Evolutionary conservation across 2,888 invertebrate species (phyloP), one percentile per base, ranked within the genome.

Genomic region (Drosophila kanekoi): DNA sequence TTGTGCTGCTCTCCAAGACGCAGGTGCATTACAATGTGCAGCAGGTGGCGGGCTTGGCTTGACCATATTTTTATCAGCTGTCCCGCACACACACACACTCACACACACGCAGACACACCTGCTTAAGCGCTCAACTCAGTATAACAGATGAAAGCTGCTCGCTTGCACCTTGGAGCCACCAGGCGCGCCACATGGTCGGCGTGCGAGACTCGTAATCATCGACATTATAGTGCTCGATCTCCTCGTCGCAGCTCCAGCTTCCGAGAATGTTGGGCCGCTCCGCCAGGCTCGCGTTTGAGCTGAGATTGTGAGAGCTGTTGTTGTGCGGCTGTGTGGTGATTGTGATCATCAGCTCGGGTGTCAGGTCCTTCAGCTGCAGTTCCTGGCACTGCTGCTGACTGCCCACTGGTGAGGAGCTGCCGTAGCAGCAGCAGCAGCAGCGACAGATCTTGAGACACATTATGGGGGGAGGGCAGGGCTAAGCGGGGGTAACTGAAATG

Each of bases 181-280:
- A 81, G 57, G 66, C 69, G 5, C 59, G 53, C 78, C 79, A 70
- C 48, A 61, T 13, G n/a, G 61, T 62, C 5, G 81, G 60, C 4
- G 45, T 59, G 1, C 72, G 63, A 37, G 53, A 10, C 11, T 72
- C 83, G n/a, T 47, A 59, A 5, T 65, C 76, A 16, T 76, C 86
- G 47, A 56, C 60, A 18, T 72, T 64, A 8, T 48, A 82, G 0
- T 56, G 57, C 10, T 66, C 72, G 28, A 16, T 16, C 5, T 52
- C 70, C 28, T 59, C 80, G n/a, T 75, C 81, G 23, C 38, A 58
- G 51, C 41, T 64, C 67, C 64, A 74, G 44, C 51, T 63, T 49
- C 47, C n/a, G 9, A 13, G n/a, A n/a, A 33, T 43, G 41, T 38
- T 54, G 28, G 53, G 54, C 8, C 41, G 44, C n/a, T 33, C 48